A percentile compares a stretch with the other conserved stretches of the same genome.
Evolutionary conservation across 2,797 vertebrate species (phyloP).

Genomic region (Tympanoctomys barrerae): DNA sequence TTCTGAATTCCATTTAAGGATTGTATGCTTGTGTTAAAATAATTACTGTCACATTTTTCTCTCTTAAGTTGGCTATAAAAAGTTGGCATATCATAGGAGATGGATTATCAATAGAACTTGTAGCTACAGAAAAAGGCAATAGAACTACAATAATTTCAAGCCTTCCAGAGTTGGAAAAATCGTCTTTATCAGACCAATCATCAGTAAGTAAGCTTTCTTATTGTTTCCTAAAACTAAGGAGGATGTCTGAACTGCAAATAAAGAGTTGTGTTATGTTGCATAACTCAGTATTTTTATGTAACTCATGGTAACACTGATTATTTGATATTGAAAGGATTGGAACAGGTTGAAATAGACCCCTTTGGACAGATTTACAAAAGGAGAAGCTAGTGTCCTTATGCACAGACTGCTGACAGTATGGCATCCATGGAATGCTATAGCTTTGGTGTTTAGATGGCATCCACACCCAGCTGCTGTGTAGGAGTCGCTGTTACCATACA

Average conservation of each 20-base stretch:
- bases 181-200: conserved; percentile 92
- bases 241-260: not conserved
- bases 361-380: not conserved
- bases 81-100: conserved; percentile 98
- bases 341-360: not conserved
- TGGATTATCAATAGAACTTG: conserved; percentile 95
- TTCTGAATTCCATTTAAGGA: conserved; percentile 54
- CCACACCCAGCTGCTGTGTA: not conserved
- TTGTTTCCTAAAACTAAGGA: conserved; percentile 50
- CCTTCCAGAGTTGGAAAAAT: conserved; percentile 93
- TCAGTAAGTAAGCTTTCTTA: conserved; percentile 90
- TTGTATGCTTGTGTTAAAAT: conserved; percentile 51
- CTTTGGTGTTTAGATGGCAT: not conserved
- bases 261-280: not conserved
- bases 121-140: conserved; percentile 95
- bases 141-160: conserved; percentile 91
- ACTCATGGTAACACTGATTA: not conserved
- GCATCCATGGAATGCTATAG: not conserved
- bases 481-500: not conserved
- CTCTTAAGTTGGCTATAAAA: conserved; percentile 95
- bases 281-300: not conserved
- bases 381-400: not conserved
- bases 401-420: not conserved
- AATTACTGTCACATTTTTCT: conserved; percentile 77
- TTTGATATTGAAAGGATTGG: conserved; percentile 8